A percentile compares a stretch with the other conserved stretches of the same genome.
Conservation (phyloP, 1,140 invertebrate species). For the Asbolus verrucosus region DNA sequence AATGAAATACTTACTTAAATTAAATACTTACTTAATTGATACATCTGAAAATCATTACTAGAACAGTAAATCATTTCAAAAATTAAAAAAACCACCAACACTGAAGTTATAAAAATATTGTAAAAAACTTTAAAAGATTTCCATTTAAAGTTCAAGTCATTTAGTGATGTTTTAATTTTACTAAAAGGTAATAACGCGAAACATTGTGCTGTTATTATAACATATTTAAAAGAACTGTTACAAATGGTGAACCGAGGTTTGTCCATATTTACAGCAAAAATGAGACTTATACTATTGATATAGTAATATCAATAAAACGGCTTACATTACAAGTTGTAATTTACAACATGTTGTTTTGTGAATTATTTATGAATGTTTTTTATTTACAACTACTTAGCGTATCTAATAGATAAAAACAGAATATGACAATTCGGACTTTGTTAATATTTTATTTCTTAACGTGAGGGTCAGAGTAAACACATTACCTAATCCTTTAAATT, state of each 20-base stretch:
- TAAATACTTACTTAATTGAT: background rate
- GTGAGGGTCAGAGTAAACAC: background rate
- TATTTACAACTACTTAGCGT: too few species aligned
- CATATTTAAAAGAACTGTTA: background rate
- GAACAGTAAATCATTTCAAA: constrained; percentile 1
- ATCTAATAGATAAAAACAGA: too few species aligned
- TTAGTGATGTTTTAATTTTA: constrained; percentile 11
- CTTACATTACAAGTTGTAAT: too few species aligned
- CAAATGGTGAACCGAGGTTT: background rate
- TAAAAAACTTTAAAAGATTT: background rate
- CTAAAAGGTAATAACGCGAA: constrained; percentile 30
- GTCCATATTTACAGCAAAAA: background rate
- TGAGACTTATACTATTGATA: background rate
- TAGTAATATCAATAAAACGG: background rate
- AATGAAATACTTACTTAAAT: background rate
- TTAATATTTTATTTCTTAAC: background rate
- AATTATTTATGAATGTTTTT: constrained; percentile 5
- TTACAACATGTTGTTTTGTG: background rate
- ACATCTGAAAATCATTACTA: background rate
- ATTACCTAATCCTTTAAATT: background rate
- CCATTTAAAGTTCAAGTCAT: background rate
- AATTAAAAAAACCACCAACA: background rate
- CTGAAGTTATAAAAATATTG: background rate
- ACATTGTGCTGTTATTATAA: constrained; percentile 32
- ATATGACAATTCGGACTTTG: background rate